Base-by-base conservation (phyloP, 2,797 vertebrate genomes). In the Parotocinclus haroldoi region DNA sequence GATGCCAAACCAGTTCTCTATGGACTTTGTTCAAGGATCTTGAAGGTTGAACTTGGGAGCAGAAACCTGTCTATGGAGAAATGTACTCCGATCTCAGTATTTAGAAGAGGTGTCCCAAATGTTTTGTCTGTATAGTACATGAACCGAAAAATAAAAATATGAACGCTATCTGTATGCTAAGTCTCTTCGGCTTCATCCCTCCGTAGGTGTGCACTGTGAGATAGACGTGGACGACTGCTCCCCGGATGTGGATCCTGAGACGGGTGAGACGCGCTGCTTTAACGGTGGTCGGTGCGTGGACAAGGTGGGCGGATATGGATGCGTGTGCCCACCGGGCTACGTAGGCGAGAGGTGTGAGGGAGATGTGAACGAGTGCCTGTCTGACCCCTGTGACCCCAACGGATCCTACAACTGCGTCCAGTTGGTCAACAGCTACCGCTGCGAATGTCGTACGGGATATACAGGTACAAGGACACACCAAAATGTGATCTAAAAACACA, bases 301-400 rank as follows among this genome's bases (percentile, higher is more conserved):
- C 79, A 86, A 92, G 7, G 92, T 98, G 3, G 97, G 97, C 0
- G 93, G 96, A 76, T 98, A 98, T 82, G 92, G 92, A 81, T 99
- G 97, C 78, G 81, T 78, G 83, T 99, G 97, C 84, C 89, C 89
- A 0, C 85, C 92, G 0, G 97, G 97, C 17, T 99, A 98, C 11
- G 96, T 98, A 9, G 97, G 97, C 1, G 95, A 98, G 78, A 93
- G 94, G 76, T 99, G 97, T 11, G 95, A 99, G 83, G 97, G 97
- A 0, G 97, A 99, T 0, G 89, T 99, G 75, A 99, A 99, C 1
- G 96, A 99, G 84, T 99, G 96, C 65, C 89, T 98, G 66, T 98
- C 96, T 58, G 95, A 96, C 86, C 97, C 97, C 3, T 98, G 96
- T 0, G 94, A 98, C n/a, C 79, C 87, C 0, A 91, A 86, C 0